phyloP scores from a whole-genome alignment of 2,113 vertebrate genomes.

The Neoarius graeffei region DNA sequence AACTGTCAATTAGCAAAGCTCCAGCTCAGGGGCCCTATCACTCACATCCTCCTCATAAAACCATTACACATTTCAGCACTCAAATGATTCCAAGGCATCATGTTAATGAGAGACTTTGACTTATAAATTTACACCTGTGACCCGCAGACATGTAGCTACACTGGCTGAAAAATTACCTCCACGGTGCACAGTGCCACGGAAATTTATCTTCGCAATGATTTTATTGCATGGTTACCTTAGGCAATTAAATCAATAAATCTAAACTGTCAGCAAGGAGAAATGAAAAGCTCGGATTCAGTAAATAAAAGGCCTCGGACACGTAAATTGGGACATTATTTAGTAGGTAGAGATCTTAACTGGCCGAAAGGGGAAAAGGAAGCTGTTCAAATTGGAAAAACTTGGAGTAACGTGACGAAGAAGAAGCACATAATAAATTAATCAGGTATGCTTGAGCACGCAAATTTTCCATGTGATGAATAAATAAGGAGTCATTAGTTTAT shows the following conservation, averaged over 20 bases:
- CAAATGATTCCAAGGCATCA: conserved; percentile 58
- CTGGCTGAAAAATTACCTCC: conserved; percentile 87
- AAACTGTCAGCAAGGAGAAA: conserved; percentile 85
- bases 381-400: conserved; percentile 25
- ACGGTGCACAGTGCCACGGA: conserved; percentile 81
- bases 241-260: conserved; percentile 97
- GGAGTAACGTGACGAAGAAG: neutral
- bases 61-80: conserved; percentile 59
- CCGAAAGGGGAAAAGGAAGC: neutral
- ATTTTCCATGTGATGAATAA: conserved; percentile 65
- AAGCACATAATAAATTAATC: conserved; percentile 64
- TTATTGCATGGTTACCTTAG: conserved; percentile 94
- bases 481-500: conserved; percentile 62
- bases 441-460: conserved; percentile 55
- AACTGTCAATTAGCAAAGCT: conserved; percentile 51
- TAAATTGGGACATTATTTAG: conserved; percentile 88
- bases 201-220: conserved; percentile 93
- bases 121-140: conserved; percentile 87
- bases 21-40: conserved; percentile 24
- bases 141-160: conserved; percentile 81
- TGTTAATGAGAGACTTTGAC: conserved; percentile 80
- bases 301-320: conserved; percentile 87
- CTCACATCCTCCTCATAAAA: conserved; percentile 41
- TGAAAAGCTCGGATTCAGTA: conserved; percentile 84
- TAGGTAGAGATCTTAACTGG: conserved; percentile 67